These are phyloP conservation scores for Caenorhabditis sp. DNA, from an alignment of 2,888 invertebrate species.

Conservation along the genomic window DNA sequence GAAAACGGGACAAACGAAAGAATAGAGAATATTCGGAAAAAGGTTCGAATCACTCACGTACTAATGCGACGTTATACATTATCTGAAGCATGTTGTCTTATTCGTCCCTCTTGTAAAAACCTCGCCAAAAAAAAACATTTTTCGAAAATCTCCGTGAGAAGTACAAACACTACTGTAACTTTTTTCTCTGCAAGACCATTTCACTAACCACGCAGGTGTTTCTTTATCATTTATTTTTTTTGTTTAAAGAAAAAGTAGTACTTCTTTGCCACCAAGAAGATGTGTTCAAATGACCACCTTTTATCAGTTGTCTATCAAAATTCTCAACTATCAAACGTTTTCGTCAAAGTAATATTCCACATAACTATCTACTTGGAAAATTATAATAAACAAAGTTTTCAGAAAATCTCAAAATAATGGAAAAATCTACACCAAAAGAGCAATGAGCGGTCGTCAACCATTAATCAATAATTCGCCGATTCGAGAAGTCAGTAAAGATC, in stretches of 20 bases:
- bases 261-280: too few species aligned
- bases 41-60: too few species aligned
- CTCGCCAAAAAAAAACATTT: not conserved
- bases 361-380: not conserved
- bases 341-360: too few species aligned
- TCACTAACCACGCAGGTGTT: not conserved
- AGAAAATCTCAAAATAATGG: conserved; percentile 16
- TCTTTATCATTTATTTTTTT: conserved; percentile 1
- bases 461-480: conserved; percentile 7
- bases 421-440: conserved; percentile 5
- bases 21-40: too few species aligned
- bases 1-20: too few species aligned
- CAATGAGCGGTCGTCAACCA: conserved; percentile 35
- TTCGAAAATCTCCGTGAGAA: conserved; percentile 7
- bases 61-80: too few species aligned
- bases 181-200: conserved; percentile 5
- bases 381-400: not conserved
- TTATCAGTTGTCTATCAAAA: too few species aligned
- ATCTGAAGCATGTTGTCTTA: too few species aligned
- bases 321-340: too few species aligned
- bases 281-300: too few species aligned
- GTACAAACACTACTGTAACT: conserved; percentile 9
- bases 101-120: not conserved
- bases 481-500: conserved; percentile 20
- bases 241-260: too few species aligned